Evolutionary conservation across 1,140 invertebrate species (phyloP), one percentile per base, ranked within the genome.

Genomic region (Nasonia vitripennis): DNA sequence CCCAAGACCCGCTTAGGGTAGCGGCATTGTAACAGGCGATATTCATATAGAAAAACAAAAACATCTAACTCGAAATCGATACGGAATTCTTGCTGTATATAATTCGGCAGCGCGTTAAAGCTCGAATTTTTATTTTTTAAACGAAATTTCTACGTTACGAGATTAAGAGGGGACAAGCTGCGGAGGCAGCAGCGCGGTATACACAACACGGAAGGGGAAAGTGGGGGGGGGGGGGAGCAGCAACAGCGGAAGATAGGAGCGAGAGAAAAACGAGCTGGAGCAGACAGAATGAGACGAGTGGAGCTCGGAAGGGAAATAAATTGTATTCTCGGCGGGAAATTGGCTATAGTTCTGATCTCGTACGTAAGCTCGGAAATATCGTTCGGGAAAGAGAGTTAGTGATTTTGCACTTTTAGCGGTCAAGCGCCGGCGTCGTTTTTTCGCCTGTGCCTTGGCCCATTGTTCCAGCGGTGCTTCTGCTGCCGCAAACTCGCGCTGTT

Each of bases 331-430:
- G 55, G 68, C 79, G 77, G 86, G 83, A 88, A 87, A 88, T 89
- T 88, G 88, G 86, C 86, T 87, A 37, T 45, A 45, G 71, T 48
- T 84, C 68, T 84, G 78, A 86, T 88, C 84, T 80, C 82, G 81
- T 83, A 74, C 85, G 81, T 80, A 86, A 87, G 83, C 73, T 74
- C 81, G 75, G 68, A 78, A 85, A 78, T 87, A 87, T 87, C 84
- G 85, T 86, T 81, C 70, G 55, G 67, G 31, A 71, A 78, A 78
- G 68, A 77, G 55, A 86, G 85, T 84, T 86, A 87, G 87, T 89
- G 86, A 88, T 87, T 88, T 84, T 74, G 80, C 86, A 86, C 85
- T 88, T 87, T 88, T 89, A 87, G 87, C 85, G 87, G 87, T 87
- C 86, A 88, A 88, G 85, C 87, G 10, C 55, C 17, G 17, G 85